Conservation (phyloP, 2,888 invertebrate species). For the Apotomis betuletana region DNA sequence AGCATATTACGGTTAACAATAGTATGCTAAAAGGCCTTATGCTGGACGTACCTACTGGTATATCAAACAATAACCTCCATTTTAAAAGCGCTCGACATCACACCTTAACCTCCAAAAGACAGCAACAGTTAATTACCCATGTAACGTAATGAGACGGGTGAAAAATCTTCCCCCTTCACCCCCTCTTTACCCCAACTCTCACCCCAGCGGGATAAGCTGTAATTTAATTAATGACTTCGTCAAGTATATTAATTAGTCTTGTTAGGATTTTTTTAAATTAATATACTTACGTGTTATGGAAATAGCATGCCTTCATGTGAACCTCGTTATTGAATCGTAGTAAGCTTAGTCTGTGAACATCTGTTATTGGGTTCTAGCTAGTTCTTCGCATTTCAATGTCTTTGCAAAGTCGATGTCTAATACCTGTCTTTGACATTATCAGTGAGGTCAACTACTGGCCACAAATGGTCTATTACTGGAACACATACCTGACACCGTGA, state of each 20-base stretch:
- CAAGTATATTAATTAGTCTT: slow-evolving; percentile 23
- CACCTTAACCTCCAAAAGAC: slow-evolving; percentile 12
- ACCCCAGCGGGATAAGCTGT: slow-evolving; percentile 7
- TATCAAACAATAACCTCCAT: not conserved
- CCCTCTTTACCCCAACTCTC: not conserved
- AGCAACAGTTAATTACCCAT: slow-evolving; percentile 30
- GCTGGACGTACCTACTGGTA: too few relatives aligned
- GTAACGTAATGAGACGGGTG: slow-evolving; percentile 32
- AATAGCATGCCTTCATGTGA: not conserved
- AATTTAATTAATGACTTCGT: slow-evolving; percentile 25
- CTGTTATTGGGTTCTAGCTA: too few relatives aligned
- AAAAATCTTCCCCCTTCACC: slow-evolving; percentile 11
- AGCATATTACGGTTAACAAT: too few relatives aligned
- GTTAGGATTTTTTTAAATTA: slow-evolving; percentile 4
- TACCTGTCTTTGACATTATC: too few relatives aligned
- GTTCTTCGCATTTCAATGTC: too few relatives aligned
- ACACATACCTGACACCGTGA: not conserved
- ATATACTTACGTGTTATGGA: not conserved
- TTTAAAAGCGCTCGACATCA: not conserved
- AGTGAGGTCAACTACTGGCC: too few relatives aligned
- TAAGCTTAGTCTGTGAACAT: too few relatives aligned
- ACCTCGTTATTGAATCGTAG: not conserved
- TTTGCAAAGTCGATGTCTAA: too few relatives aligned
- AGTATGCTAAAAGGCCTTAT: too few relatives aligned
- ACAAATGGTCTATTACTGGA: too few relatives aligned